These are phyloP conservation scores for Telmatochromis sp. DNA, from an alignment of 2,113 vertebrate species.

Conservation along the genomic window DNA sequence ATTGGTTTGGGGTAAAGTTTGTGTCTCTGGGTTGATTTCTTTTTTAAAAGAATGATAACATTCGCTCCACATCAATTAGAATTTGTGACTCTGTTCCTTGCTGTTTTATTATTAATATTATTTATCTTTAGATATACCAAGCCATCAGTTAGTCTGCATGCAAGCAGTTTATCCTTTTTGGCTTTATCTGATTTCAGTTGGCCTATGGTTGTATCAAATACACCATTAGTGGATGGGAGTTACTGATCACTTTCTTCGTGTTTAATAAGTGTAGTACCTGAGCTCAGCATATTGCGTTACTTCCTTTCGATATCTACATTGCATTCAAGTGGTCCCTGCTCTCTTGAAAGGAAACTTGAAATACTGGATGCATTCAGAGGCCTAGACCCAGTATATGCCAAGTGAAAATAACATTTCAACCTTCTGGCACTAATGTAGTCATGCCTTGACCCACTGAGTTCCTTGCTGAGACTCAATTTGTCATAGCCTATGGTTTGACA, in stretches of 20 bases:
- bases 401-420: neutral
- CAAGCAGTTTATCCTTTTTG: neutral
- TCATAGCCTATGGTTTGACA: slow-evolving; percentile 12
- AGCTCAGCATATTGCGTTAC: neutral
- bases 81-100: neutral
- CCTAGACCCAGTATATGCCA: neutral
- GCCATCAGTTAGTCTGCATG: neutral
- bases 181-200: neutral
- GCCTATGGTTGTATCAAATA: neutral
- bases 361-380: neutral
- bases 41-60: rapidly evolving
- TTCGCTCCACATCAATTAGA: neutral
- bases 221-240: neutral
- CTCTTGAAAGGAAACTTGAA: neutral
- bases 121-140: neutral
- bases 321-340: neutral
- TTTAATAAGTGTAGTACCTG: neutral
- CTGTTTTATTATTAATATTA: neutral
- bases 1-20: neutral
- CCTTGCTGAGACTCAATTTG: slow-evolving; percentile 1
- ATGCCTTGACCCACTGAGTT: neutral
- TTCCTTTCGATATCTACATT: neutral
- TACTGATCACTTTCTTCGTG: neutral
- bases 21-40: neutral
- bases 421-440: neutral